A percentile compares a stretch with the other conserved stretches of the same genome.
phyloP scores from a whole-genome alignment of 2,888 invertebrate genomes.

The Agonopterix subpropinquella region DNA sequence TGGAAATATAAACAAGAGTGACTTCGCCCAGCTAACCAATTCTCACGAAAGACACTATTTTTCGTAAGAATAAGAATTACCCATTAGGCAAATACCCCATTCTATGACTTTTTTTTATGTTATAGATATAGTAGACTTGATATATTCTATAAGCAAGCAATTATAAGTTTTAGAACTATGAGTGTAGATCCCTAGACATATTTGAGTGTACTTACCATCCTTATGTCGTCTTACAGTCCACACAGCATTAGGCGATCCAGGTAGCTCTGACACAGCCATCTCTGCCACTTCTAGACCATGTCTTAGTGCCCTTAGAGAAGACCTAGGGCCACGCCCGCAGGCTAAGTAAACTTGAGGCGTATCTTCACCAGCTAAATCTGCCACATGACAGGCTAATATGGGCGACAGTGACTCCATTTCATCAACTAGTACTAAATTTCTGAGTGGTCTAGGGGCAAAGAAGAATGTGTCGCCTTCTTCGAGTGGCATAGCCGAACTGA shows the following conservation, averaged over 20 bases:
- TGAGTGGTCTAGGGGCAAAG: slow-evolving; percentile 94
- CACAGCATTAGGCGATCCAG: slow-evolving; percentile 99
- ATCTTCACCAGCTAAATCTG: slow-evolving; percentile 98
- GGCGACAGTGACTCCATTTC: slow-evolving; percentile 97
- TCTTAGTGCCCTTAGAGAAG: slow-evolving; percentile 92
- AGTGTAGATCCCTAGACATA: no score
- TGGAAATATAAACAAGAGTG: no score
- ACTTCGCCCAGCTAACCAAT: no score
- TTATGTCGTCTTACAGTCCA: slow-evolving; percentile 98
- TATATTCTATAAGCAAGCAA: no score
- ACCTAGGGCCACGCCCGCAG: slow-evolving; percentile 96
- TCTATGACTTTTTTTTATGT: no score
- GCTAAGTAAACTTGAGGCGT: slow-evolving; percentile 98
- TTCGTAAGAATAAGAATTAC: no score
- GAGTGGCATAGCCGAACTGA: slow-evolving; percentile 97
- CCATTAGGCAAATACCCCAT: no score
- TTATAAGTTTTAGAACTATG: no score
- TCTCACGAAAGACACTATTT: no score
- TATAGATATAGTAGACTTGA: no score
- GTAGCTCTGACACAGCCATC: slow-evolving; percentile 99
- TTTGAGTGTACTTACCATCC: slow-evolving; percentile 86
- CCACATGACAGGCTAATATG: slow-evolving; percentile 89
- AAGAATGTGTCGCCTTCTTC: slow-evolving; percentile 99
- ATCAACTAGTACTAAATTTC: slow-evolving; percentile 97
- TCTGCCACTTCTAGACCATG: slow-evolving; percentile 99